phyloP scores from a whole-genome alignment of 2,797 vertebrate genomes.

The Tapera naevia region DNA sequence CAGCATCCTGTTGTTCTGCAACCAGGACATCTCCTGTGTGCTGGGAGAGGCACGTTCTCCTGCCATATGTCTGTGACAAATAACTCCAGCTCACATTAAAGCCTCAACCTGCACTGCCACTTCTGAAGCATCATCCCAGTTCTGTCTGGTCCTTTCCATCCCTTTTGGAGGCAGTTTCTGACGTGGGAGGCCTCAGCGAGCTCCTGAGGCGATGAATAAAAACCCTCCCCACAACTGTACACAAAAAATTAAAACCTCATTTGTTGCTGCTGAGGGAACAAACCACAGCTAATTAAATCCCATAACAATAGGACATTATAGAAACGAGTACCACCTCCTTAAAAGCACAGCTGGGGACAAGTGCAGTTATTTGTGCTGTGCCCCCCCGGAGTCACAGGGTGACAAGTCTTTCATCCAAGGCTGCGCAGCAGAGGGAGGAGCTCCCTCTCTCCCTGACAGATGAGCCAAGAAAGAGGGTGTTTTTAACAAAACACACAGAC shows the following conservation, averaged over 20 bases:
- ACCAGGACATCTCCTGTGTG: neutral
- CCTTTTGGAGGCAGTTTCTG: neutral
- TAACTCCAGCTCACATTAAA: neutral
- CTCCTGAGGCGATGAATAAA: neutral
- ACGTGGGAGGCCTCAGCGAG: neutral
- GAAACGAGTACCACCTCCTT: neutral
- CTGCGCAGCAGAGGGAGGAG: neutral
- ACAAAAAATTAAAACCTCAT: constrained; percentile 53
- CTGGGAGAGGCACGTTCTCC: neutral
- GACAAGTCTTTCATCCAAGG: neutral
- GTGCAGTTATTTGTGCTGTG: neutral
- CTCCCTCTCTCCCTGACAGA: neutral
- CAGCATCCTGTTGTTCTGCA: neutral
- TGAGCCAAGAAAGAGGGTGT: neutral
- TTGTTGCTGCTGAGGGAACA: constrained; percentile 38
- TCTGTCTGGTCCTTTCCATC: neutral
- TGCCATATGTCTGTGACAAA: neutral
- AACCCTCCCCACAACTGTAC: neutral
- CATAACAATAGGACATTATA: constrained; percentile 20
- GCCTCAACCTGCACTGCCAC: neutral
- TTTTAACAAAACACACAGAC: neutral
- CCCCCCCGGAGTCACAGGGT: neutral
- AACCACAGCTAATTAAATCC: constrained; percentile 58
- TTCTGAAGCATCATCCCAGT: neutral
- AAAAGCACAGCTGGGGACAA: constrained; percentile 42